Conservation (phyloP, 2,797 vertebrate genomes). For the Steatocranus sp. region DNA sequence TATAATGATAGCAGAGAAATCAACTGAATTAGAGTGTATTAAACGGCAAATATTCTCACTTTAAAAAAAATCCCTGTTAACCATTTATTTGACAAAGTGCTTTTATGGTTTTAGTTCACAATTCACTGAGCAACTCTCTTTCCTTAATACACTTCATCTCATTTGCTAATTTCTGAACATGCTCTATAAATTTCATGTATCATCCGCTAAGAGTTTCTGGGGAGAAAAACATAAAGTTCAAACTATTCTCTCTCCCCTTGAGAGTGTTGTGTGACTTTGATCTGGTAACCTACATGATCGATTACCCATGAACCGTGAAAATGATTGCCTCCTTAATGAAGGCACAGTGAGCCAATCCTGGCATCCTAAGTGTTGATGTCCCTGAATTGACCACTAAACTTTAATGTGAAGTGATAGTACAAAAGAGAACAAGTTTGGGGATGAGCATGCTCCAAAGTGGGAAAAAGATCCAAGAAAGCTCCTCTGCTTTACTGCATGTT, state of each 20-base stretch:
- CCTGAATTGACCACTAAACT: constrained; percentile 51
- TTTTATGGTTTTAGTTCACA: constrained; percentile 24
- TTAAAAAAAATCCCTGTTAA: constrained; percentile 18
- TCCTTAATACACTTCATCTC: neutral
- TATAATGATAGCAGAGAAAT: constrained; percentile 2
- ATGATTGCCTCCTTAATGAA: constrained; percentile 59
- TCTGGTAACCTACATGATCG: constrained; percentile 47
- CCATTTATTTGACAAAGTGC: constrained; percentile 30
- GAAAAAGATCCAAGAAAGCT: neutral
- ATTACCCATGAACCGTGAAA: constrained; percentile 58
- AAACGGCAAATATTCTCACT: neutral
- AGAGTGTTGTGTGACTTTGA: constrained; percentile 51
- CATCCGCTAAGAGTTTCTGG: neutral
- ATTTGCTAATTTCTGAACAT: constrained; percentile 27
- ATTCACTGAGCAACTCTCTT: constrained; percentile 4
- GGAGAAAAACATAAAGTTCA: neutral
- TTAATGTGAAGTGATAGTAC: constrained; percentile 11
- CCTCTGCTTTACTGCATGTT: constrained; percentile 12
- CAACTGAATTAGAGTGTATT: neutral
- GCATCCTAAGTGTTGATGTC: constrained; percentile 44
- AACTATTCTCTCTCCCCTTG: constrained; percentile 31
- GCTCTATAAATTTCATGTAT: constrained; percentile 28
- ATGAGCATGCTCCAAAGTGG: neutral
- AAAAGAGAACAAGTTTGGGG: constrained; percentile 5
- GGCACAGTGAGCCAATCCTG: constrained; percentile 33